Conservation (phyloP, 2,113 vertebrate species). For the Struthidea cinerea region DNA sequence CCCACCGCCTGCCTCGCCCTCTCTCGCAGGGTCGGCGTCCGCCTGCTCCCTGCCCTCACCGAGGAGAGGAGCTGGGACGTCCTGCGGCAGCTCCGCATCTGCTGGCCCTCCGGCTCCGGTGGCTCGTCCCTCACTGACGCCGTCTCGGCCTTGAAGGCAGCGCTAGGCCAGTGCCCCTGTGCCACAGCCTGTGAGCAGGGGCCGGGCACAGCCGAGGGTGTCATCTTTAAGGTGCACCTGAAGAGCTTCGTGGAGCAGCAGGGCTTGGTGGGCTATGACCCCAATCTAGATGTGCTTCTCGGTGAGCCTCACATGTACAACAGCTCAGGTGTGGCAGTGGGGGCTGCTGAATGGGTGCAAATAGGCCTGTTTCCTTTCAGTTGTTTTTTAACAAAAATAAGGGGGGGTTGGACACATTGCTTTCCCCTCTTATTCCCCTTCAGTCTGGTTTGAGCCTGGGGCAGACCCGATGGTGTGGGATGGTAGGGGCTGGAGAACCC, state of each 20-base stretch:
- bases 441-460: not conserved
- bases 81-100: constrained; percentile 75
- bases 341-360: rapidly evolving
- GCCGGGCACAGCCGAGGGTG: rapidly evolving
- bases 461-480: rapidly evolving
- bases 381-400: not conserved
- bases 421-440: not conserved
- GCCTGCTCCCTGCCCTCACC: constrained; percentile 73
- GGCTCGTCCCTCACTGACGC: constrained; percentile 38
- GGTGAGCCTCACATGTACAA: constrained; percentile 19
- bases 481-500: rapidly evolving
- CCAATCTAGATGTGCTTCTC: constrained; percentile 72
- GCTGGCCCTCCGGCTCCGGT: constrained; percentile 72
- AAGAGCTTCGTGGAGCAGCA: constrained; percentile 76
- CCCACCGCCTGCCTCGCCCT: constrained; percentile 55
- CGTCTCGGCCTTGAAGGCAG: constrained; percentile 66
- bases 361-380: rapidly evolving
- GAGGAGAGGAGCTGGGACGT: constrained; percentile 67
- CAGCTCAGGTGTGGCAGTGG: constrained; percentile 30
- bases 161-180: constrained; percentile 59
- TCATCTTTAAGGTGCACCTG: constrained; percentile 66
- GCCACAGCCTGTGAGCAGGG: not conserved
- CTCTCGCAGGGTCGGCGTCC: constrained; percentile 68
- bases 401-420: rapidly evolving
- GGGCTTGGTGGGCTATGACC: constrained; percentile 82